These are phyloP conservation scores for Porites lutea DNA, from an alignment of 64 coral and sea anemone genomes.

Conservation along the genomic window DNA sequence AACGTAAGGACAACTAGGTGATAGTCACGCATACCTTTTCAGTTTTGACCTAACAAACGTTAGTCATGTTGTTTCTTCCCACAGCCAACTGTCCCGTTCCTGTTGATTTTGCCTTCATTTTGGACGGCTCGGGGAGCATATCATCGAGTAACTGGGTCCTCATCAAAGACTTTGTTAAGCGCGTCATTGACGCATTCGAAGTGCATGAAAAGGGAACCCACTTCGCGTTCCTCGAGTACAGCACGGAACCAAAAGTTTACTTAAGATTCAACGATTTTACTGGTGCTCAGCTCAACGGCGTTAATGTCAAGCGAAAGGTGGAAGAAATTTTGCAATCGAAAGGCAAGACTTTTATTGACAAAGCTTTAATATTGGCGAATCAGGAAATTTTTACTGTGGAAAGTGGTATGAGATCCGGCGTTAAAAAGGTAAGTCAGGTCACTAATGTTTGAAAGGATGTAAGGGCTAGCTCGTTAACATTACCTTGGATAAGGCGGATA, in stretches of 20 bases:
- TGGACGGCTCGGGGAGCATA: conserved; percentile 66
- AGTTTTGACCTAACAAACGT: too few species aligned
- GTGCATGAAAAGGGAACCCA: conserved; percentile 42
- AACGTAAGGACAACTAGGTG: too few species aligned
- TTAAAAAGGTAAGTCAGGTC: conserved; percentile 4
- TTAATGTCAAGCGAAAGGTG: conserved; percentile 64
- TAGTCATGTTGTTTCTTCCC: background rate
- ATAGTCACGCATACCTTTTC: too few species aligned
- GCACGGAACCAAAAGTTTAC: conserved; percentile 24
- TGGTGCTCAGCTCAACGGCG: conserved; percentile 40
- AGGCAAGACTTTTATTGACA: conserved; percentile 67
- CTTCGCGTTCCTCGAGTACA: conserved; percentile 58
- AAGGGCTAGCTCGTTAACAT: too few species aligned
- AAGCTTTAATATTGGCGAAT: conserved; percentile 22
- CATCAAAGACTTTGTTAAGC: conserved; percentile 41
- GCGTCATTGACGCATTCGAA: conserved; percentile 20
- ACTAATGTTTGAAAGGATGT: too few species aligned
- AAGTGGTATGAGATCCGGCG: conserved; percentile 38
- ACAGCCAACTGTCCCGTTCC: conserved; percentile 50
- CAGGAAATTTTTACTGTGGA: conserved; percentile 40
- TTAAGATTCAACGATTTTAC: conserved; percentile 45
- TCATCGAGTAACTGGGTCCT: conserved; percentile 25
- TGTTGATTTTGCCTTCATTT: conserved; percentile 59
- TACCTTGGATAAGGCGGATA: too few species aligned
- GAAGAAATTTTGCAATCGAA: conserved; percentile 46